Percentiles rank a stretch among this genome's conserved stretches.
Evolutionary conservation across 2,888 invertebrate species (phyloP).

Genomic region (Stratiomys singularior): DNA sequence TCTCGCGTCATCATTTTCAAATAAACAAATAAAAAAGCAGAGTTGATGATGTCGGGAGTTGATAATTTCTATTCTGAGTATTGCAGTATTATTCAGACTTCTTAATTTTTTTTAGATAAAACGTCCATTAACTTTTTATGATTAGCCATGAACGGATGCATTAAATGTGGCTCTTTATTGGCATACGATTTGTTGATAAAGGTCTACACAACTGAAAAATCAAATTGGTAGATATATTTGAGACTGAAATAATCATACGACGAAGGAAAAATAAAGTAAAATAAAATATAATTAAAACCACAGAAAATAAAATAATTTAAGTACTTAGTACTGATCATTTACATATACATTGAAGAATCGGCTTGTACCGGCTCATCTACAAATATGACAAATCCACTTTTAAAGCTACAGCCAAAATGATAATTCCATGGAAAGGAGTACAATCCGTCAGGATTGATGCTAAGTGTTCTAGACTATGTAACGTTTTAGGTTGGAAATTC

Average conservation of each 20-base stretch:
- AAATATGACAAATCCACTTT: background rate
- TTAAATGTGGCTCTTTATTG: too few species aligned
- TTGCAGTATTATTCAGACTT: slow-evolving; percentile 34
- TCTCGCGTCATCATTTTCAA: background rate
- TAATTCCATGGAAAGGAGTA: background rate
- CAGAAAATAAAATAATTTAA: slow-evolving; percentile 48
- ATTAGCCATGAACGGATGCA: too few species aligned
- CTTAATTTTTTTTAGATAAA: background rate
- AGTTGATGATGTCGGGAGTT: background rate
- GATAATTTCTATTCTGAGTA: slow-evolving; percentile 21
- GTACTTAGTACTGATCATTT: slow-evolving; percentile 51
- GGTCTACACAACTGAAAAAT: too few species aligned
- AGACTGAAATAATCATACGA: background rate
- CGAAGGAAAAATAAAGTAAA: background rate
- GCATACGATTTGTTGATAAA: too few species aligned
- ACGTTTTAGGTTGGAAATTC: background rate
- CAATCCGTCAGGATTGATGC: background rate
- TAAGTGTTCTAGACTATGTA: background rate
- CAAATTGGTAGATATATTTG: too few species aligned
- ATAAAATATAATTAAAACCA: background rate
- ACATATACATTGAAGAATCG: background rate
- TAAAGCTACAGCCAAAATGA: slow-evolving; percentile 32
- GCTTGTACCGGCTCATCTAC: background rate
- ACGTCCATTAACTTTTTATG: too few species aligned
- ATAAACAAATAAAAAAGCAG: background rate